Evolutionary conservation across 2,797 vertebrate genomes (phyloP), one percentile per base, ranked within the genome.

Genomic region (Alectoris magna): DNA sequence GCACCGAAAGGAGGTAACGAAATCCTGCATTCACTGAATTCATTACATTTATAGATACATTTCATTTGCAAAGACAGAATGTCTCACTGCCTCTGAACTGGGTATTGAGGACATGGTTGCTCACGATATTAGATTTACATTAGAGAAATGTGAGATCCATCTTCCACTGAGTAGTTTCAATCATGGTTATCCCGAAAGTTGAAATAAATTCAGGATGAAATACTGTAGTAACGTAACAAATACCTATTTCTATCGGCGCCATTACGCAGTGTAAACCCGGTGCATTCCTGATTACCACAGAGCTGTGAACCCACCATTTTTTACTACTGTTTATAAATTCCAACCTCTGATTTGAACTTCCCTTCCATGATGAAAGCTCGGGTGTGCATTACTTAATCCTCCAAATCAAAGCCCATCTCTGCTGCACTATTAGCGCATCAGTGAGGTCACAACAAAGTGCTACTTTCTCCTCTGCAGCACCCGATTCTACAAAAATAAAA

Each of bases 311-410:
- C 29, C 34, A 82, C 68, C 58, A 71, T 82, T 94, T 90, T 94
- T 84, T 36, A 87, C 72, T 68, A 51, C 15, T 82, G 74, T 91
- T 94, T 93, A 94, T 82, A 80, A 91, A 95, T 90, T 87, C 87
- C 72, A 89, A 44, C 75, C 46, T 80, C 59, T 82, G 39, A 85
- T 94, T 43, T 80, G 49, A 74, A 71, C 66, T 80, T 77, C 76
- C 77, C 69, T 67, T 90, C 81, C 49, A 34, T 9, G 88, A 76
- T 16, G 49, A 69, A 88, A 84, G 71, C 46, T 94, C 60, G 91
- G 86, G 66, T 34, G 36, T 11, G 23, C 87, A 85, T 93, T 91
- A n/a, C 69, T 84, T 75, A 83, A 16, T 71, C 34, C 81, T 94
- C 69, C 74, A 46, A 46, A 95, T 93, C 88, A 89, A 90, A 91